A percentile compares a stretch with the other conserved stretches of the same genome.
Evolutionary conservation across 2,113 vertebrate species (phyloP).

Genomic region (Dipodomys stephensi): DNA sequence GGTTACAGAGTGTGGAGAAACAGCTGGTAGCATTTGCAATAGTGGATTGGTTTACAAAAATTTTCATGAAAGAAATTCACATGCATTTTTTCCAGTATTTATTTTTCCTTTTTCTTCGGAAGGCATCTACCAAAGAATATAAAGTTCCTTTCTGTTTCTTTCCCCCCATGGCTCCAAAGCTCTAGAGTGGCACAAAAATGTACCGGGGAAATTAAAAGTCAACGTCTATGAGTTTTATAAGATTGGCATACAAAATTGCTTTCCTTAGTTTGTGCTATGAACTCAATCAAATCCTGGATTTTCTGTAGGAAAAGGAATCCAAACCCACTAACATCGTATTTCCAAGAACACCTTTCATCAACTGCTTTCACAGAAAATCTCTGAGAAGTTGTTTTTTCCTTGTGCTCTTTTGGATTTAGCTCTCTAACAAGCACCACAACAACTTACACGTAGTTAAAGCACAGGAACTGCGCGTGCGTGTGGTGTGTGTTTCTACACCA

Average conservation of each 20-base stretch:
- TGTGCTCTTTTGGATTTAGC: slow-evolving; percentile 61
- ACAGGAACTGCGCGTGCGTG: background rate
- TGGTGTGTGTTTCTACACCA: slow-evolving; percentile 41
- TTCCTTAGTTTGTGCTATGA: slow-evolving; percentile 66
- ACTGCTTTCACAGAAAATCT: slow-evolving; percentile 60
- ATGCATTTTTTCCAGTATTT: slow-evolving; percentile 78
- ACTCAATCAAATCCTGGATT: slow-evolving; percentile 65
- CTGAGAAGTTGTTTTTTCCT: slow-evolving; percentile 46
- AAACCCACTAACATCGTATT: slow-evolving; percentile 43
- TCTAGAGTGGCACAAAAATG: slow-evolving; percentile 41
- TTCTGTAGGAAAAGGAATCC: slow-evolving; percentile 67
- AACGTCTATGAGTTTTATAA: slow-evolving; percentile 76
- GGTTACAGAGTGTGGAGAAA: slow-evolving; percentile 74
- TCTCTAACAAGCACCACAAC: slow-evolving; percentile 55
- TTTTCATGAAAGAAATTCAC: slow-evolving; percentile 82
- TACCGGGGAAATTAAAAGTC: slow-evolving; percentile 69
- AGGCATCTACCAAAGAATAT: slow-evolving; percentile 63
- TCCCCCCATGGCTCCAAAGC: slow-evolving; percentile 30
- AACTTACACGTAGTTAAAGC: background rate
- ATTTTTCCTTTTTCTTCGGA: slow-evolving; percentile 50
- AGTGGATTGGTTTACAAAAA: slow-evolving; percentile 78
- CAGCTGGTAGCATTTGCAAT: slow-evolving; percentile 81
- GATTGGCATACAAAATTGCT: slow-evolving; percentile 71
- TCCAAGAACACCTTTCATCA: slow-evolving; percentile 42
- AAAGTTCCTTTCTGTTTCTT: slow-evolving; percentile 65